Percentiles rank a stretch among this genome's conserved stretches.
Evolutionary conservation across 2,888 invertebrate species (phyloP).

Genomic region (Neria commutata): DNA sequence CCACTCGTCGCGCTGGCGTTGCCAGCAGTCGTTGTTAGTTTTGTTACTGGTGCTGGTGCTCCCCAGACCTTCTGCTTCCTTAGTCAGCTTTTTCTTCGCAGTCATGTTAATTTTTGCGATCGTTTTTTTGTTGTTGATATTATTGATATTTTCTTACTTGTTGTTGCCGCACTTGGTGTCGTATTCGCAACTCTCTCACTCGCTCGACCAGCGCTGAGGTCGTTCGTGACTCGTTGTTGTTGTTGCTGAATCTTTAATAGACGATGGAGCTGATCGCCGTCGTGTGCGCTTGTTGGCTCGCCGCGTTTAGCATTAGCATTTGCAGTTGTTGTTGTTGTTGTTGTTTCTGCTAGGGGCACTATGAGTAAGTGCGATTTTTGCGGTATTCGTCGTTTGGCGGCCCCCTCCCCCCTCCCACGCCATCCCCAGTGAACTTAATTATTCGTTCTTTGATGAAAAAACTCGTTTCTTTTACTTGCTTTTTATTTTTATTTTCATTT

Average conservation of each 20-base stretch:
- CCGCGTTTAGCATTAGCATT: too few relatives aligned
- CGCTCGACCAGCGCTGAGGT: constrained; percentile 6
- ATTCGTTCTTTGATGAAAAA: constrained; percentile 27
- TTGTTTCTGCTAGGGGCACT: constrained; percentile 42
- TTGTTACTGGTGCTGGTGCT: constrained; percentile 49
- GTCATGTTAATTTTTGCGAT: constrained; percentile 19
- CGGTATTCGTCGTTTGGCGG: constrained; percentile 36
- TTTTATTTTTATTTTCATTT: constrained; percentile 6
- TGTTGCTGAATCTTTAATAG: constrained; percentile 6
- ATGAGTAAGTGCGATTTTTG: constrained; percentile 45
- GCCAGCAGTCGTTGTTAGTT: too few relatives aligned
- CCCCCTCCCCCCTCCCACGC: constrained; percentile 20
- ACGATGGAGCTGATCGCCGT: background rate
- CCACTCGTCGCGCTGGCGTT: constrained; percentile 23
- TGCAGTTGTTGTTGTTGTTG: constrained; percentile 29
- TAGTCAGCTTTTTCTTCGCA: constrained; percentile 44
- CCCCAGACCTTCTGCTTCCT: constrained; percentile 60
- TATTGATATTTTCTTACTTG: background rate
- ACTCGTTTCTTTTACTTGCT: constrained; percentile 3
- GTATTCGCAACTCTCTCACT: constrained; percentile 8
- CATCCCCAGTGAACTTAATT: constrained; percentile 42
- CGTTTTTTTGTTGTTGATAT: constrained; percentile 8
- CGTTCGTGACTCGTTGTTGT: background rate
- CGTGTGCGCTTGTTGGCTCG: too few relatives aligned
- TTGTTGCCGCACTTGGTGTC: background rate